Evolutionary conservation across 2,888 invertebrate genomes (phyloP), one percentile per base, ranked within the genome.

Genomic region (Cremastinae sp.): DNA sequence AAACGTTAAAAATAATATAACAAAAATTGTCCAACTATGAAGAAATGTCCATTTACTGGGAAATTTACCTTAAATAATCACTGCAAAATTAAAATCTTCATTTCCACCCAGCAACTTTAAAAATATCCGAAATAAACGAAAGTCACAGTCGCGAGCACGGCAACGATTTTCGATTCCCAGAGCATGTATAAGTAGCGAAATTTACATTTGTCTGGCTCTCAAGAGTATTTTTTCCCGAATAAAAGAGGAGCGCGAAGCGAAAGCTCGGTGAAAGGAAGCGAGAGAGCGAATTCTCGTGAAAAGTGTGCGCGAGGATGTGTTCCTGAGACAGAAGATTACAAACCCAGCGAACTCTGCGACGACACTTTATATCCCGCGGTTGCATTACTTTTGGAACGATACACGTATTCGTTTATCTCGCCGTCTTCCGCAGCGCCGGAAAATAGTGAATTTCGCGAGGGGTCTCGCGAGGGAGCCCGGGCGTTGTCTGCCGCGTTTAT

Each of bases 251-350:
- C 28, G 28, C 49, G n/a, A n/a, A n/a, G 47, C 62, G 36, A 34
- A 28, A 28, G 14, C 18, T 10, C 51, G 43, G 20, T 22, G 45
- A 34, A 41, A 47, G 22, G 36, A 20, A 9, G 22, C 18, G 34
- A 10, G 54, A 14, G 38, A 51, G 47, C 28, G 28, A 28, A 28
- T 5, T 5, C 28, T 5, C 28, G 2, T 18, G 41, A 36, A 62
- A 68, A 49, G 22, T 56, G 61, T 22, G n/a, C 18, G 16, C 36
- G 36, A 34, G 5, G 47, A 70, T 20, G 47, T 3, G 5, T 28
- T 16, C 10, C 10, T 16, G 20, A n/a, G 45, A 53, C 45, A 51
- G 59, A 41, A 56, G 65, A 71, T 75, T 75, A 71, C 70, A 75
- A 75, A 75, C 53, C 70, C 71, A 47, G 47, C 14, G 45, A 54